Conservation (phyloP, 1,140 invertebrate species). For the Parasteatoda tepidariorum region DNA sequence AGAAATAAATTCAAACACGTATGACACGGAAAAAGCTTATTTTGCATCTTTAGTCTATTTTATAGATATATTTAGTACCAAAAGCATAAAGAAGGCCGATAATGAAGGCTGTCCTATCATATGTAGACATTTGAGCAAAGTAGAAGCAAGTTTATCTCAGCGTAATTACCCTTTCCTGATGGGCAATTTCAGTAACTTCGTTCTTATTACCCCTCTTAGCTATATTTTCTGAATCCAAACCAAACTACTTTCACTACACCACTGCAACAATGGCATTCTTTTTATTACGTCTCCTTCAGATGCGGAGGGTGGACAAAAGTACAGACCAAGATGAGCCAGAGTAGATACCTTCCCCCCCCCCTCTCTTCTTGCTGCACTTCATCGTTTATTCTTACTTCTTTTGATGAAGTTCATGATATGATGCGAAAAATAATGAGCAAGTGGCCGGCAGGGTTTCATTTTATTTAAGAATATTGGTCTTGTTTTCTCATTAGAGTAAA, state of each 20-base stretch:
- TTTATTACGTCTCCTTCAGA: constrained; percentile 18
- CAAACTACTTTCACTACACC: background rate
- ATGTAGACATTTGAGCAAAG: background rate
- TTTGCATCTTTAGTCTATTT: too few relatives aligned
- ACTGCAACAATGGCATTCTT: constrained; percentile 24
- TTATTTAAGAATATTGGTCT: constrained; percentile 15
- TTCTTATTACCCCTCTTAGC: constrained; percentile 33
- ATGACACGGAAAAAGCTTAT: too few relatives aligned
- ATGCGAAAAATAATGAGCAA: constrained; percentile 35
- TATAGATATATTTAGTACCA: background rate
- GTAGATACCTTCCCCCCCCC: background rate
- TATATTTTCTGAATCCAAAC: constrained; percentile 23
- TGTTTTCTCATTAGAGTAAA: background rate
- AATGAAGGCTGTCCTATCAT: constrained; percentile 14
- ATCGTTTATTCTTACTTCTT: constrained; percentile 14
- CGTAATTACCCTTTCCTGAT: constrained; percentile 48
- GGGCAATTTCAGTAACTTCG: constrained; percentile 28
- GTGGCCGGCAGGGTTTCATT: background rate
- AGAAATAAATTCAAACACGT: too few relatives aligned
- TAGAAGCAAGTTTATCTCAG: constrained; percentile 13
- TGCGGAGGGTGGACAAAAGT: background rate
- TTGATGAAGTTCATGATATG: constrained; percentile 26
- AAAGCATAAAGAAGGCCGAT: background rate
- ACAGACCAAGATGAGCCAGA: background rate
- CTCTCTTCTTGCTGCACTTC: constrained; percentile 10